Evolutionary conservation across 1,140 invertebrate species (phyloP), one percentile per base, ranked within the genome.

Genomic region (Drosophila mojavensis): DNA sequence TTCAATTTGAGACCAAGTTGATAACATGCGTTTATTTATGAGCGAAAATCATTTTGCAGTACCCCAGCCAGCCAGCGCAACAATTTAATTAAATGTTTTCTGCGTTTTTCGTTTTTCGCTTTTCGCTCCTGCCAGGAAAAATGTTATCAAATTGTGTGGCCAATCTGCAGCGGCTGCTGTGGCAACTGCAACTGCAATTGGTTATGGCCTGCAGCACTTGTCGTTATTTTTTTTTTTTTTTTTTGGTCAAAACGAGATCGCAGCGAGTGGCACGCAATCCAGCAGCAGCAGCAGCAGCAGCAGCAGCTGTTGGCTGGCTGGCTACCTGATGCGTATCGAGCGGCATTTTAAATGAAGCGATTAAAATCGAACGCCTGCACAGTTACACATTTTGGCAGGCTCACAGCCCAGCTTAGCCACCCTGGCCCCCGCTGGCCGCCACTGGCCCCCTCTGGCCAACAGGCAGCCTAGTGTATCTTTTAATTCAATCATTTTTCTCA

Each of bases 301-400:
- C 39, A 50, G 60, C 53, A 41, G 53, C 41, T 47, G 59, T 28
- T 33, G 28, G 33, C 33, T 33, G 62, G 13, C 17, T 62, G 63
- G 76, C 79, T 81, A 74, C 81, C 84, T 86, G 83, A 88, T 86
- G 83, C 83, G 83, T 86, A 89, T 86, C 84, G 76, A 82, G 83
- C 77, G 79, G 84, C 83, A 89, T 86, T 86, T 86, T 86, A 86
- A 89, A 89, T 86, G 83, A 86, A 86, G 83, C 72, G 83, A 86
- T 86, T 86, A 86, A 86, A 89, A 89, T 86, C 79, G 73, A 79
- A 83, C 83, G 84, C 79, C 79, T 89, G 83, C 84, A 83, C 84
- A 83, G 83, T 79, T 75, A 82, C 76, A 88, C 76, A 84, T 84
- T 83, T 70, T 53, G 62, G 70, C 79, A 60, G 48, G 61, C 41